Percentiles rank a stretch among this genome's conserved stretches.
Conservation (phyloP, 2,113 vertebrate genomes). For the Suricata suricatta region DNA sequence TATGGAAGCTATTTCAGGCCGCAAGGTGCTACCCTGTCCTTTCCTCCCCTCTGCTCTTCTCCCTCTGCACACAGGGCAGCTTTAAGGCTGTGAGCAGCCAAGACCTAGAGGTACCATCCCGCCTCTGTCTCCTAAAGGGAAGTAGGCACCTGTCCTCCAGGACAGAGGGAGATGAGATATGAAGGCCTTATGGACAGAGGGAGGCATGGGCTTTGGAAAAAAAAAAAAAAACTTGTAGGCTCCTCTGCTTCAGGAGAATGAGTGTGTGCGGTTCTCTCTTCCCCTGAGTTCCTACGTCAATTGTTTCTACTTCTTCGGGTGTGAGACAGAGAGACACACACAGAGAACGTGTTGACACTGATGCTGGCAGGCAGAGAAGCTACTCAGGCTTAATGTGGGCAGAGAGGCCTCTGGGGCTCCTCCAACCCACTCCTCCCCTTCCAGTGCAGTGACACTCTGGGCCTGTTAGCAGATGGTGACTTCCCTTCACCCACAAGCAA, state of each 20-base stretch:
- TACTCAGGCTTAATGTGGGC: slow-evolving; percentile 57
- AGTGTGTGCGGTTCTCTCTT: neutral
- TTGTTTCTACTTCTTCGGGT: slow-evolving; percentile 49
- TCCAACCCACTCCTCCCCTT: slow-evolving; percentile 52
- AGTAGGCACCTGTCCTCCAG: neutral
- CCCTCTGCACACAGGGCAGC: neutral
- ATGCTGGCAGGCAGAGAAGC: slow-evolving; percentile 60
- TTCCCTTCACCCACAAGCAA: slow-evolving; percentile 26
- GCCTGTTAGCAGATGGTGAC: slow-evolving; percentile 62
- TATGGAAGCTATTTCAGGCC: neutral
- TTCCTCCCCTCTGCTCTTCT: neutral
- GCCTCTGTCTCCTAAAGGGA: neutral
- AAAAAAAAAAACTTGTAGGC: neutral
- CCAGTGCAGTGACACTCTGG: slow-evolving; percentile 13
- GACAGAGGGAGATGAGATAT: neutral
- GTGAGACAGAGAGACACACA: slow-evolving; percentile 64
- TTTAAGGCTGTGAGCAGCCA: neutral
- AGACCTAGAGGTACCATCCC: neutral
- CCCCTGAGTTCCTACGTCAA: neutral
- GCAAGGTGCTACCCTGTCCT: neutral
- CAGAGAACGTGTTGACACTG: slow-evolving; percentile 58
- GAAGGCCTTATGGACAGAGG: neutral
- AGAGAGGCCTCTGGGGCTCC: slow-evolving; percentile 50
- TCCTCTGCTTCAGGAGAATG: neutral
- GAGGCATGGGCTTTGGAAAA: neutral